Conservation (phyloP, 2,113 vertebrate genomes). For the Phalacrocorax pelagicus region DNA sequence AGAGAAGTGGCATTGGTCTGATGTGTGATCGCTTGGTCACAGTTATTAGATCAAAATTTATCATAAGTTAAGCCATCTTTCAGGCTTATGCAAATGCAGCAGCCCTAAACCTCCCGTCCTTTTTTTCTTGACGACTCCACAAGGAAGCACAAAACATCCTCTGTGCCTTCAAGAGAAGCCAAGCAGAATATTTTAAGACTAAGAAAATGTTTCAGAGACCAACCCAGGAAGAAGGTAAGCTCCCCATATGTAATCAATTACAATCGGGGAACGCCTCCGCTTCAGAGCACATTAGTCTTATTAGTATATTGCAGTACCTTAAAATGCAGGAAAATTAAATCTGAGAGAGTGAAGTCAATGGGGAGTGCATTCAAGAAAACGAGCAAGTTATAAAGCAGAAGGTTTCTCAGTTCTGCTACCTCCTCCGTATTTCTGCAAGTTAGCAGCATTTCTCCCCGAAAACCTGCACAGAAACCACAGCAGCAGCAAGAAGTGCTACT, state of each 20-base stretch:
- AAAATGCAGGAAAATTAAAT: slow-evolving; percentile 17
- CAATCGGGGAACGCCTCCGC: background rate
- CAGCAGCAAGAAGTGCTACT: background rate
- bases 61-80: slow-evolving; percentile 32
- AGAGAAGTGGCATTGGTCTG: background rate
- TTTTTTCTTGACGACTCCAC: background rate
- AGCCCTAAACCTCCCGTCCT: background rate
- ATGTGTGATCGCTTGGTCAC: background rate
- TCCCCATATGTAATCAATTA: slow-evolving; percentile 26
- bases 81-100: slow-evolving; percentile 40
- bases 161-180: background rate
- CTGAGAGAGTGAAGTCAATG: background rate
- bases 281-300: slow-evolving; percentile 28
- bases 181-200: slow-evolving; percentile 10
- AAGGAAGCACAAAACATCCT: slow-evolving; percentile 3
- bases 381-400: background rate
- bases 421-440: background rate
- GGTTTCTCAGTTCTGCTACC: background rate
- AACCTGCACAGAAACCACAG: background rate
- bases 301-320: background rate
- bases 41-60: slow-evolving; percentile 45
- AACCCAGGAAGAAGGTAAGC: slow-evolving; percentile 15
- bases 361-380: background rate
- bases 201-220: background rate
- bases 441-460: background rate